Percentiles rank a stretch among this genome's conserved stretches.
Conservation (phyloP, 1,140 invertebrate species). For the Penaeus japonicus region DNA sequence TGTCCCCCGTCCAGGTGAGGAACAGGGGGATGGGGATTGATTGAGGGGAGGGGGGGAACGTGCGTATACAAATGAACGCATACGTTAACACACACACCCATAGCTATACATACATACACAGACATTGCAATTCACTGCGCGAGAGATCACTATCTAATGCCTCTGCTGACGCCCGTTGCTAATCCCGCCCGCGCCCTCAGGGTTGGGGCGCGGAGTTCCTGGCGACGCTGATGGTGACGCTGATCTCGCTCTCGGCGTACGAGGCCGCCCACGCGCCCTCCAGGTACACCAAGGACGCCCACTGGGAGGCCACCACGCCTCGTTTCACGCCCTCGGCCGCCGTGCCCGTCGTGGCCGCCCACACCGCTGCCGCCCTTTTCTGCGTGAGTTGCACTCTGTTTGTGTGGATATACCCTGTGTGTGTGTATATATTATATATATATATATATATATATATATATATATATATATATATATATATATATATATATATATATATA, state of each 20-base stretch:
- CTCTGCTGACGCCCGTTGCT: too few relatives aligned
- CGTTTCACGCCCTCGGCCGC: slow-evolving; percentile 16
- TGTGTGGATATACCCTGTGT: not conserved
- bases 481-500: not conserved
- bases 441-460: not conserved
- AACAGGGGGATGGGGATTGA: too few relatives aligned
- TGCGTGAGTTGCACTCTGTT: slow-evolving; percentile 2
- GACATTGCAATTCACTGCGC: too few relatives aligned
- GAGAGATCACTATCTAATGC: not conserved
- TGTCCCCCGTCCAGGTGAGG: slow-evolving; percentile 38
- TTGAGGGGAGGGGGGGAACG: too few relatives aligned
- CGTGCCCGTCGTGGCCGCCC: slow-evolving; percentile 37
- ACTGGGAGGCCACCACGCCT: slow-evolving; percentile 18
- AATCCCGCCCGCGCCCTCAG: not conserved
- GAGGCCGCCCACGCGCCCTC: not conserved
- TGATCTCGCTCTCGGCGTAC: slow-evolving; percentile 45
- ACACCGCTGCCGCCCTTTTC: slow-evolving; percentile 44
- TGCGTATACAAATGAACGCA: not conserved
- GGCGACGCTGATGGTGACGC: slow-evolving; percentile 37
- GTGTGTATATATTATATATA: not conserved
- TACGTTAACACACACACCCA: not conserved
- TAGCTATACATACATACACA: not conserved
- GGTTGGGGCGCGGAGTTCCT: slow-evolving; percentile 54
- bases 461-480: not conserved
- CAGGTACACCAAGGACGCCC: slow-evolving; percentile 9